Evolutionary conservation across 2,113 vertebrate genomes (phyloP), one percentile per base, ranked within the genome.

Genomic region (Myiagra hebetior): DNA sequence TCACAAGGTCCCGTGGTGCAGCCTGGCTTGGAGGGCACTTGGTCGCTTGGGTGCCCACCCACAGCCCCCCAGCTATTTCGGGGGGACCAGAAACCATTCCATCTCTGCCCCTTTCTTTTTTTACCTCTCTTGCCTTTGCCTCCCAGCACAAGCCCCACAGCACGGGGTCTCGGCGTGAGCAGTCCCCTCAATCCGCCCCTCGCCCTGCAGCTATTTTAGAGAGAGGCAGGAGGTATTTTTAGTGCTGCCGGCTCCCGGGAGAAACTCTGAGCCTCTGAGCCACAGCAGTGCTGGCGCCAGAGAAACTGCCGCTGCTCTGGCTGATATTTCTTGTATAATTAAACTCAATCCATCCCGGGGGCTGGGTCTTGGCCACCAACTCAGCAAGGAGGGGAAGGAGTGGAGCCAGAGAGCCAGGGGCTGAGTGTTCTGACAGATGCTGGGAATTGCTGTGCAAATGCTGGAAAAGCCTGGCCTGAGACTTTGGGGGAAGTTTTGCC

Each of bases 321-420:
- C 95, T 96, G 96, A 93, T 92, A 95, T 90, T 97, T 95, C 94
- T 95, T 91, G 79, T 97, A 91, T 97, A 96, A 97, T 97, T 97
- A 97, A 95, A 95, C 85, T 95, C 94, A 94, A 91, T 96, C 95
- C 95, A 80, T 94, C 56, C 95, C 46, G 46, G 91, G 89, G 86
- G 91, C 85, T 35, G 57, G 73, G 95, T 75, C 92, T 96, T 96
- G 95, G 95, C 95, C 91, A 94, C 89, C 84, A 92, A 75, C 93
- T 92, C 93, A 64, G 92, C 24, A 1, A 95, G 87, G 78, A 97
- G 47, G 72, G 82, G 82, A 95, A 96, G 72, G 79, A 95, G 87
- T 1, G 1, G 89, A 95, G 95, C 85, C 90, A 91, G 90, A 87
- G 73, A 92, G 83, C 55, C 26, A n/a, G 64, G 68, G 80, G 76